A percentile compares a stretch with the other conserved stretches of the same genome.
These are phyloP conservation scores for Zaprionus camerounensis DNA, from an alignment of 1,140 invertebrate species.

Conservation along the genomic window DNA sequence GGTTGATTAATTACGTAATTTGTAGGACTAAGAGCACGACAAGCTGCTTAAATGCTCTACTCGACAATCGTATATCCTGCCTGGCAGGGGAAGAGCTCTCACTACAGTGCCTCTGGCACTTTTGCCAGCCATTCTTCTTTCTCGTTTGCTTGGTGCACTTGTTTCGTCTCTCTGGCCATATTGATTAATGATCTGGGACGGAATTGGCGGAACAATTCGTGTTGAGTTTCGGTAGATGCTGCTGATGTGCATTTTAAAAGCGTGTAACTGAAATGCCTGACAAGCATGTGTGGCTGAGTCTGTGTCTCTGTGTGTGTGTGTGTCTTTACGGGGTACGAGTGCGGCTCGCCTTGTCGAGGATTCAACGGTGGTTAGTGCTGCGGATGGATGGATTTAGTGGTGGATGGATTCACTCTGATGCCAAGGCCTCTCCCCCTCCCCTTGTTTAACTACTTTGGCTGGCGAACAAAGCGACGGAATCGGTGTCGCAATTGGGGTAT, in stretches of 20 bases:
- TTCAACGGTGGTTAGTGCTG: slow-evolving; percentile 30
- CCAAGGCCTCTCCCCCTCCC: neutral
- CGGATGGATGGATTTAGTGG: slow-evolving; percentile 38
- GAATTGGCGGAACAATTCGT: slow-evolving; percentile 33
- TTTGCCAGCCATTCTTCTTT: slow-evolving; percentile 32
- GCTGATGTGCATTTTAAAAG: slow-evolving; percentile 50
- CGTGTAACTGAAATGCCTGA: slow-evolving; percentile 61
- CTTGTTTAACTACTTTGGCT: slow-evolving; percentile 68
- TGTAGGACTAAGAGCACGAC: slow-evolving; percentile 43
- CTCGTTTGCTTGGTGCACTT: slow-evolving; percentile 43
- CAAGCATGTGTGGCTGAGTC: slow-evolving; percentile 20
- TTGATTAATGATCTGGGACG: slow-evolving; percentile 71
- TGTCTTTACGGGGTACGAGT: too few species aligned
- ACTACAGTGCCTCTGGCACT: neutral
- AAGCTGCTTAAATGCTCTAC: slow-evolving; percentile 25
- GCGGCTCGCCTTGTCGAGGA: neutral
- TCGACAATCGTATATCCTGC: slow-evolving; percentile 2
- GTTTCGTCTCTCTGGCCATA: slow-evolving; percentile 44
- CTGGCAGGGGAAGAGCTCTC: neutral
- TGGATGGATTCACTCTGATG: slow-evolving; percentile 6
- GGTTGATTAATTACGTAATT: slow-evolving; percentile 75
- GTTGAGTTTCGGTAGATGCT: slow-evolving; percentile 34
- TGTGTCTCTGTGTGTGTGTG: neutral
- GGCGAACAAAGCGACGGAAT: slow-evolving; percentile 43
- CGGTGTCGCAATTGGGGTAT: slow-evolving; percentile 77